Base-by-base conservation (phyloP, 2,113 vertebrate genomes). In the Holacanthus passer region DNA sequence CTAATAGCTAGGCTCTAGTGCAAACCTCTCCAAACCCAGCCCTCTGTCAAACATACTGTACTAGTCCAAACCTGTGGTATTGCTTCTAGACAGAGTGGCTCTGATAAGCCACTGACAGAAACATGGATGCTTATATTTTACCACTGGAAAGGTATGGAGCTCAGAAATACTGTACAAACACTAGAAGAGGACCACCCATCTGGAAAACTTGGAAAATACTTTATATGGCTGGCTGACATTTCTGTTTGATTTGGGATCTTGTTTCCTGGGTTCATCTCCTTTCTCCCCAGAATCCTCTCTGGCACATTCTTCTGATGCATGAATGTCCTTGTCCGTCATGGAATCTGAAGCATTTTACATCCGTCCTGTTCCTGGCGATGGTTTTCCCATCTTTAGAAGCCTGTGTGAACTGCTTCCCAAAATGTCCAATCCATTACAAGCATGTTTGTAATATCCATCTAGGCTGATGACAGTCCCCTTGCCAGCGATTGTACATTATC, bases 401-500 rank as follows among this genome's bases (percentile, higher is more conserved):
- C 84, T 82, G 82, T 90, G 88, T 92, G 92, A 93, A 93, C 80
- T 35, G 86, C 77, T 85, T 93, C 87, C 90, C 88, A 88, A 93
- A 92, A 93, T 84, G 87, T 90, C 86, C 89, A 95, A 94, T 94
- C 93, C 93, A 94, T 94, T 94, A 93, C 93, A 92, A 94, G 89
- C 91, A 81, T 90, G 92, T 93, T 93, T 90, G 92, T 93, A 93
- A 94, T 94, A 94, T 94, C 91, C 92, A 92, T 95, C 93, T 87
- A 85, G 92, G 88, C 93, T 89, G 88, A 90, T 37, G 83, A 83
- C 83, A 87, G 89, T 90, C 91, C 91, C 67, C 77, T 74, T 92
- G 94, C 94, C 94, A 95, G 87, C 48, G 75, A 93, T 93, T 95
- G 91, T 92, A 91, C 91, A 87, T 93, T 86, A 94, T 94, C 94